These are phyloP conservation scores for Arenicola marina DNA, from an alignment of 2,888 invertebrate species.

Conservation along the genomic window DNA sequence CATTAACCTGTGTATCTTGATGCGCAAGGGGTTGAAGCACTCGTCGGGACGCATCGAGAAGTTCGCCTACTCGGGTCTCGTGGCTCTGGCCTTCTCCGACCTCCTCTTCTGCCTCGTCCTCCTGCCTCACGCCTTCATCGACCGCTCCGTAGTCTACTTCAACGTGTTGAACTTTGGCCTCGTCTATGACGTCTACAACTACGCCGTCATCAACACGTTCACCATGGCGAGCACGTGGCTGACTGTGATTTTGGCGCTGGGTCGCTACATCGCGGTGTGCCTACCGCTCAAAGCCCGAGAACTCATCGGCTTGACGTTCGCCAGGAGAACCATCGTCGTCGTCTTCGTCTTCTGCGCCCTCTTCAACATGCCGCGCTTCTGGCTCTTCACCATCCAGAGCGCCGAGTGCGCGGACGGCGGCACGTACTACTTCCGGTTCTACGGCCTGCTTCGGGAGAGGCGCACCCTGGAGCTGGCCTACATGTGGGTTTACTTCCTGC, in stretches of 20 bases:
- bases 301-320: slow-evolving; percentile 48
- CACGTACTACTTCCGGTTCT: slow-evolving; percentile 14
- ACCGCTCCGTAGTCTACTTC: not conserved
- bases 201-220: slow-evolving; percentile 52
- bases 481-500: slow-evolving; percentile 43
- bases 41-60: slow-evolving; percentile 55
- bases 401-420: slow-evolving; percentile 15
- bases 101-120: slow-evolving; percentile 55
- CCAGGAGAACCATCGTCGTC: slow-evolving; percentile 44
- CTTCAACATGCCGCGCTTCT: slow-evolving; percentile 30
- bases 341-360: slow-evolving; percentile 24
- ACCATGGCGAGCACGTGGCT: slow-evolving; percentile 57
- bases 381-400: slow-evolving; percentile 11
- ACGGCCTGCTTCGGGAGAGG: slow-evolving; percentile 8
- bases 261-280: slow-evolving; percentile 56
- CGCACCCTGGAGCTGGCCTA: slow-evolving; percentile 16
- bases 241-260: slow-evolving; percentile 57
- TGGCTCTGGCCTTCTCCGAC: slow-evolving; percentile 55
- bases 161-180: slow-evolving; percentile 17
- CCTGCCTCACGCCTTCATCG: slow-evolving; percentile 45
- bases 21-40: slow-evolving; percentile 57
- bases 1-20: slow-evolving; percentile 77
- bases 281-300: slow-evolving; percentile 56
- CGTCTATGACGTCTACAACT: slow-evolving; percentile 44
- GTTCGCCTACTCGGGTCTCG: slow-evolving; percentile 55